Conservation (phyloP, 2,113 vertebrate species). For the Tupaia tana region DNA sequence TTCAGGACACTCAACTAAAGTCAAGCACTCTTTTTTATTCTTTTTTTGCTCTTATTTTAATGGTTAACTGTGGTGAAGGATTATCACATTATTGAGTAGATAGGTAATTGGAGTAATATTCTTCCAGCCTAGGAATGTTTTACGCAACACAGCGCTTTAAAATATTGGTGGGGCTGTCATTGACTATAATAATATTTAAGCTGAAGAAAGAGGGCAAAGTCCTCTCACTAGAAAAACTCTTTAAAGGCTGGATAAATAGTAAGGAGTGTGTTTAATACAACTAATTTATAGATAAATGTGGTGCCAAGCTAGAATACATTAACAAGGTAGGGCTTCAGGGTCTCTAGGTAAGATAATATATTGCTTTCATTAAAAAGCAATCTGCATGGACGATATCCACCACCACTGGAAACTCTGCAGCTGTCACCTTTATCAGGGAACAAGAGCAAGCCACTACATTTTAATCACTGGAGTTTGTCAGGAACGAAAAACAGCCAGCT, state of each 20-base stretch:
- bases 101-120: conserved; percentile 26
- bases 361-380: conserved; percentile 95
- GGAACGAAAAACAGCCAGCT: conserved; percentile 93
- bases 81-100: conserved; percentile 30
- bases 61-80: conserved; percentile 49
- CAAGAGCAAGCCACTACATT: conserved; percentile 93
- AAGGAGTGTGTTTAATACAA: conserved; percentile 90
- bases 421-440: conserved; percentile 93
- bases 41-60: conserved; percentile 60
- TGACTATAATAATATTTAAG: conserved; percentile 52
- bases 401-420: conserved; percentile 90
- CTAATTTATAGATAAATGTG: conserved; percentile 93
- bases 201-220: conserved; percentile 54
- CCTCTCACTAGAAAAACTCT: conserved; percentile 77
- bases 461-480: conserved; percentile 95
- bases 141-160: conserved; percentile 37
- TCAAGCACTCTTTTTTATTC: not conserved
- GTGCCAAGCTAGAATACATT: conserved; percentile 90
- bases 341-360: conserved; percentile 93
- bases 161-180: conserved; percentile 24
- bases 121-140: conserved; percentile 53
- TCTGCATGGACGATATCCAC: conserved; percentile 93
- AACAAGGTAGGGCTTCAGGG: conserved; percentile 89
- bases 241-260: conserved; percentile 87
- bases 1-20: not conserved